Percentiles rank a stretch among this genome's conserved stretches.
Conservation (phyloP, 2,113 vertebrate genomes). For the Sinocyclocheilus rhinocerous region DNA sequence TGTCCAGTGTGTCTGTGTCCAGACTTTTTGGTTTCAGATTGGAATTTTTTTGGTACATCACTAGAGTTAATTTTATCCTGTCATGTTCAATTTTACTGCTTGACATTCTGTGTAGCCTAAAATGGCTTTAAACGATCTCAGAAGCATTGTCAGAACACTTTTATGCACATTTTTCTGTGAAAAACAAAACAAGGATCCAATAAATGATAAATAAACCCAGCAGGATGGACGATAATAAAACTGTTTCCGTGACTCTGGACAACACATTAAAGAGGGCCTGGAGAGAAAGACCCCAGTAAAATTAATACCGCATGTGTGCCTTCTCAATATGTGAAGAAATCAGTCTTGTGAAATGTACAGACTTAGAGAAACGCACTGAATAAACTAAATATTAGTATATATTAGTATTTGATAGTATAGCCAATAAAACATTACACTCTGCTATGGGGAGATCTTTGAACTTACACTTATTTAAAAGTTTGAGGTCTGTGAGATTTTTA, state of each 20-base stretch:
- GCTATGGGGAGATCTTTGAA: background rate
- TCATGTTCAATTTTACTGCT: background rate
- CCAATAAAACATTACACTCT: background rate
- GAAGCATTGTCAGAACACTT: background rate
- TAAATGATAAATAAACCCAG: slow-evolving; percentile 25
- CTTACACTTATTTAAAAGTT: background rate
- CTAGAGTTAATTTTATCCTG: background rate
- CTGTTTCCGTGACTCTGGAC: slow-evolving; percentile 22
- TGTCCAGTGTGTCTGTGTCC: background rate
- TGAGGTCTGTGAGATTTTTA: background rate
- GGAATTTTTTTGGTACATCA: background rate
- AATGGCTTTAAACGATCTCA: background rate
- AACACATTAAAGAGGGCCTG: slow-evolving; percentile 10
- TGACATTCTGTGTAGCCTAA: background rate
- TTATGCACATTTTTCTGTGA: background rate
- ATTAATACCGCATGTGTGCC: slow-evolving; percentile 33
- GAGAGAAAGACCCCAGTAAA: slow-evolving; percentile 24
- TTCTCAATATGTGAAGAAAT: background rate
- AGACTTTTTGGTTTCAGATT: background rate
- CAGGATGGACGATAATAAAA: slow-evolving; percentile 5
- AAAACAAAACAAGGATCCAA: background rate
- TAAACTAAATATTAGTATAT: too few species aligned
- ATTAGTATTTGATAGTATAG: too few species aligned
- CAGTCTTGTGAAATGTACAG: background rate
- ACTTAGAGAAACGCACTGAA: background rate